These are phyloP conservation scores for Mustela nigripes DNA, from an alignment of 2,113 vertebrate genomes.

Conservation along the genomic window DNA sequence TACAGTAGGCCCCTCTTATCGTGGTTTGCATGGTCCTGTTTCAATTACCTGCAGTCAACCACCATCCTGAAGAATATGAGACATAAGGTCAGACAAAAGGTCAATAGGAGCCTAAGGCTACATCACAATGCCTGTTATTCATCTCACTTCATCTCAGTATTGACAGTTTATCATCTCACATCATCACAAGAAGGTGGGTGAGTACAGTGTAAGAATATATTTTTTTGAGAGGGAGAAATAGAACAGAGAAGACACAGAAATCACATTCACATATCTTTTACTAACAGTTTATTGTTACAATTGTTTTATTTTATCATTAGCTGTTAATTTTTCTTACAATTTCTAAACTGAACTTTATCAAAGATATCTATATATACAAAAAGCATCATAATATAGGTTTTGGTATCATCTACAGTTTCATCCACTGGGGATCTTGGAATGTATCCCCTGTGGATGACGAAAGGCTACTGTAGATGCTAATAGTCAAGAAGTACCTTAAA, in stretches of 20 bases:
- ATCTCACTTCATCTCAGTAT: background rate
- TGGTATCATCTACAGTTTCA: background rate
- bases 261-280: background rate
- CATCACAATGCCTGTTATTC: background rate
- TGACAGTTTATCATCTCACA: background rate
- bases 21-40: background rate
- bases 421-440: background rate
- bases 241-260: background rate
- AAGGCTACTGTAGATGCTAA: background rate
- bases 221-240: background rate
- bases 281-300: background rate
- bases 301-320: background rate
- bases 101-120: background rate
- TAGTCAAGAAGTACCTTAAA: background rate
- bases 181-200: background rate
- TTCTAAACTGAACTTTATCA: background rate
- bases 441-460: background rate
- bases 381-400: background rate
- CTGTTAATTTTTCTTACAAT: background rate
- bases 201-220: background rate
- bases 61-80: background rate
- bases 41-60: background rate
- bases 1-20: background rate
- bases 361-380: background rate
- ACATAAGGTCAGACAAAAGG: background rate